These are phyloP conservation scores for Chrysochloris asiatica DNA, from an alignment of 2,113 vertebrate genomes.

Conservation along the genomic window DNA sequence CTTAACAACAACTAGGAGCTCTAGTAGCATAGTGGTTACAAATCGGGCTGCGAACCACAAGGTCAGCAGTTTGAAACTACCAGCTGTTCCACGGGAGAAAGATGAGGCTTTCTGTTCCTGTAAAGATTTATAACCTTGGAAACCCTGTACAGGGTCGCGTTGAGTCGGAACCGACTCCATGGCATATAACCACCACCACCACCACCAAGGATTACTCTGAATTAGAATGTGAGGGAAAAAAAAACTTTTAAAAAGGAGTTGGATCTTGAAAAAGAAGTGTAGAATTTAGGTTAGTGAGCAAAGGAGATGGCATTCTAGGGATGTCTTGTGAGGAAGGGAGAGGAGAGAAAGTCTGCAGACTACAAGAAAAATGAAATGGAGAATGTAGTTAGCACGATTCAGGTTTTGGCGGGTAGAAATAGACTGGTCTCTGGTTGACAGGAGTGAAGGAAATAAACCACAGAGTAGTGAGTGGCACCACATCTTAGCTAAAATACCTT, in stretches of 20 bases:
- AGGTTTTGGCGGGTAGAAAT: not conserved
- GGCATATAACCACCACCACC: no score
- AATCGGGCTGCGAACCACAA: no score
- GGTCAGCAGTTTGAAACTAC: no score
- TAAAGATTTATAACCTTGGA: no score
- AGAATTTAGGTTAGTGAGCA: slow-evolving; percentile 47
- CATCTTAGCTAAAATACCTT: slow-evolving; percentile 12
- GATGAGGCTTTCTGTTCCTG: no score
- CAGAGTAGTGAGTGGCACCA: not conserved
- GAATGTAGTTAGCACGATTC: not conserved
- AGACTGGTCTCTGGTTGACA: not conserved
- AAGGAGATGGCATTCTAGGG: not conserved
- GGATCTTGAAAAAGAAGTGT: slow-evolving; percentile 46
- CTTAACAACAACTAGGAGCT: no score
- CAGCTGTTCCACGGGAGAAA: no score
- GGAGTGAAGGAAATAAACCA: not conserved
- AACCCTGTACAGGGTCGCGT: no score
- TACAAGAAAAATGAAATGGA: not conserved
- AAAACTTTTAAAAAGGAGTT: slow-evolving; percentile 14
- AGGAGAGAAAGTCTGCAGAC: not conserved
- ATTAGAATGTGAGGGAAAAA: not conserved
- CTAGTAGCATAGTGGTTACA: no score
- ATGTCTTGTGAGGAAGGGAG: not conserved
- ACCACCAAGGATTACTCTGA: slow-evolving; percentile 20
- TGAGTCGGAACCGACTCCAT: no score